Evolutionary conservation across 2,113 vertebrate genomes (phyloP), one percentile per base, ranked within the genome.

Genomic region (Actinemys pallida): DNA sequence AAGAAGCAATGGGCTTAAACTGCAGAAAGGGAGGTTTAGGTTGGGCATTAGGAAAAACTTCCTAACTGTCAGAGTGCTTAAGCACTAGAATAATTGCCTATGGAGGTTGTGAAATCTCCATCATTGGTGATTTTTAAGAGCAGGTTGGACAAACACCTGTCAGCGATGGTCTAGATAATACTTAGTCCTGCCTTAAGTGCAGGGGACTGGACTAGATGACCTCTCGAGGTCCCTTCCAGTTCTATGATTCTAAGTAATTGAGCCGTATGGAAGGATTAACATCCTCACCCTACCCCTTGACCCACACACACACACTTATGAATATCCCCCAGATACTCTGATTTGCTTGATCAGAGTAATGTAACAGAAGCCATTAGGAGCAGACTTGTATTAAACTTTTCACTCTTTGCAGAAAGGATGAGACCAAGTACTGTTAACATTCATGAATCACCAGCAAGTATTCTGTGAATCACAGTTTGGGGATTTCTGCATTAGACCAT

Each of bases 301-400:
- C 56, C 29, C 27, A 14, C 12, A 13, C 10, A 14, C 5, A 27
- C 10, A 14, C 5, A 27, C 65, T 62, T 11, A 25, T 13, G 13
- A 42, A 75, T 47, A 17, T 31, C 27, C 57, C 27, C 1, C 0
- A n/a, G 25, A 5, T 62, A 1, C 52, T 86, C 65, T 81, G 50
- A 35, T 80, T 50, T 35, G 54, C 39, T 14, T 1, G 4, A 11
- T 81, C 0, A 0, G 5, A 0, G 35, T 82, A 59, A n/a, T 31
- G 59, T 50, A 31, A n/a, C 10, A 42, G 45, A 49, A 85, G 29
- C 17, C 4, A 1, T 50, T 54, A 62, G 35, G 56, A 86, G 25
- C 10, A 69, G 35, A 79, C 53, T 80, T 39, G 82, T 81, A 72
- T 39, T 72, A 72, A 72, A 39, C n/a, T 22, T 72, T 72, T 72